Conservation (phyloP, 2,888 invertebrate genomes). For the Alentia gelatinosa region DNA sequence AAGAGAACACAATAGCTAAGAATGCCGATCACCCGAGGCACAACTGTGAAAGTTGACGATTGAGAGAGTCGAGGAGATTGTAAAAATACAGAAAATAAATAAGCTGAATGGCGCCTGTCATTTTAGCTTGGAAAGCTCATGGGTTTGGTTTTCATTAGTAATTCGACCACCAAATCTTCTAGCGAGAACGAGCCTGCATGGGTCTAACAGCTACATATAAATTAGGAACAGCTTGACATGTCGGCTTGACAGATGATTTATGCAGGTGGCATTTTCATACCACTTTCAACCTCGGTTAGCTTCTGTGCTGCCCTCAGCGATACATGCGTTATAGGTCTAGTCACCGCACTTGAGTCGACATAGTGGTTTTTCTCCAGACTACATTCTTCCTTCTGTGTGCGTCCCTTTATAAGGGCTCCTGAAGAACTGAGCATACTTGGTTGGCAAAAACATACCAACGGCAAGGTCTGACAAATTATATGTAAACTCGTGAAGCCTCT, state of each 20-base stretch:
- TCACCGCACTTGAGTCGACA: not conserved
- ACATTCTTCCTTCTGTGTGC: not conserved
- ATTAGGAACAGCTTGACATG: slow-evolving; percentile 17
- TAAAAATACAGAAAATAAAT: not conserved
- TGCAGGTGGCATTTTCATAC: not conserved
- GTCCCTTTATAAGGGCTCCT: not conserved
- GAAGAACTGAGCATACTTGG: too few relatives aligned
- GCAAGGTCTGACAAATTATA: not conserved
- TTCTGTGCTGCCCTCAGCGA: too few relatives aligned
- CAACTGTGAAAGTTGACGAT: not conserved
- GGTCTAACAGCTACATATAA: not conserved
- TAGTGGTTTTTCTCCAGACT: not conserved
- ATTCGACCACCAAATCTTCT: not conserved
- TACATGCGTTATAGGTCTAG: too few relatives aligned
- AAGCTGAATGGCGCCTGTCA: not conserved
- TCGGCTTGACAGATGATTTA: not conserved
- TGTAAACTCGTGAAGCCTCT: not conserved
- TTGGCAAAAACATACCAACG: too few relatives aligned
- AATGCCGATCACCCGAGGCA: not conserved
- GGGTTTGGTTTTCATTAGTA: slow-evolving; percentile 5
- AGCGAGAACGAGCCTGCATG: not conserved
- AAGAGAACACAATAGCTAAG: not conserved
- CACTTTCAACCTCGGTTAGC: not conserved
- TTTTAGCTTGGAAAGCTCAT: not conserved
- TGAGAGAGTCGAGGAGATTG: not conserved